phyloP scores from a whole-genome alignment of 2,797 vertebrate species.

The Esox masquinongy region DNA sequence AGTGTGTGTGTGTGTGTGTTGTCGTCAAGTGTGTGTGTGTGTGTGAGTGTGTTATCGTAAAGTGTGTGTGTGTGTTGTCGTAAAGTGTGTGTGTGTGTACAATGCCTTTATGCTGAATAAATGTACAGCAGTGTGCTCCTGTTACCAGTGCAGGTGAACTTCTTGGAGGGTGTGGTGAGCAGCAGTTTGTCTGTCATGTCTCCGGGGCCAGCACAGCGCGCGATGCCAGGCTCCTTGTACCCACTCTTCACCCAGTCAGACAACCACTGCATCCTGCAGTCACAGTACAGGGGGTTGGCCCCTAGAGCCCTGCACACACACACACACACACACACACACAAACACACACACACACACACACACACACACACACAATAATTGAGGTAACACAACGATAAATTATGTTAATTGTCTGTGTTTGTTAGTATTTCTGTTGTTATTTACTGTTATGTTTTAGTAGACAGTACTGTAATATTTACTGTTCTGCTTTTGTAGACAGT shows the following conservation, averaged over 20 bases:
- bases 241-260: constrained; percentile 98
- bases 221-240: constrained; percentile 97
- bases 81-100: not conserved
- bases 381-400: too few species aligned
- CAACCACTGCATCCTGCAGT: constrained; percentile 98
- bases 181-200: constrained; percentile 97
- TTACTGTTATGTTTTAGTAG: too few species aligned
- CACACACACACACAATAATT: not conserved
- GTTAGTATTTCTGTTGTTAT: too few species aligned
- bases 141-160: constrained; percentile 79
- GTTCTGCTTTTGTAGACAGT: too few species aligned
- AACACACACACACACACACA: not conserved
- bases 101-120: not conserved
- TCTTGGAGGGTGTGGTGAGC: constrained; percentile 96
- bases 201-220: constrained; percentile 90
- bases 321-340: not conserved
- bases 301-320: constrained; percentile 85
- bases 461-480: too few species aligned
- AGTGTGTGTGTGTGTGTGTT: too few species aligned
- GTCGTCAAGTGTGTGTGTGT: not conserved
- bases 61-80: not conserved
- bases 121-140: not conserved
- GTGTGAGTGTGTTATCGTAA: not conserved
- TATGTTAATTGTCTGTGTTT: too few species aligned
- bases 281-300: constrained; percentile 95